phyloP scores from a whole-genome alignment of 2,888 invertebrate species.

The Dorcus hopei region DNA sequence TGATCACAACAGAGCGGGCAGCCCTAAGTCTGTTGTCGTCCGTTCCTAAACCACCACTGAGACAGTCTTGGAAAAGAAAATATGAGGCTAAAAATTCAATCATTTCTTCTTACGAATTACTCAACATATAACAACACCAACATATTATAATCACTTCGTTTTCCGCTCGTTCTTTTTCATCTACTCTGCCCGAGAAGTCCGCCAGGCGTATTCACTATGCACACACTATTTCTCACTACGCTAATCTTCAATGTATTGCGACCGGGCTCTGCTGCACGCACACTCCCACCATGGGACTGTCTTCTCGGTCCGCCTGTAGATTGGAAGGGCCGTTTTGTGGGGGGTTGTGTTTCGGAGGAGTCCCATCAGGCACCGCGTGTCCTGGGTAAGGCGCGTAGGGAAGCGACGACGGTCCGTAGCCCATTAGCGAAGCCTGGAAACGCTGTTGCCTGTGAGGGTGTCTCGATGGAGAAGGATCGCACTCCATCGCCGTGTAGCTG shows the following conservation, averaged over 20 bases:
- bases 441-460: constrained; percentile 41
- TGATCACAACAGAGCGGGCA: constrained; percentile 28
- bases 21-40: constrained; percentile 30
- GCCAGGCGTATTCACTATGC: constrained; percentile 2
- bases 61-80: constrained; percentile 6
- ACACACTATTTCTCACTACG: constrained; percentile 9
- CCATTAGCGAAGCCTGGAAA: constrained; percentile 43
- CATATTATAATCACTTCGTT: constrained; percentile 16
- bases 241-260: constrained; percentile 70
- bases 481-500: constrained; percentile 67
- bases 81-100: constrained; percentile 2
- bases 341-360: constrained; percentile 31
- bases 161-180: background rate
- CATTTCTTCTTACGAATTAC: constrained; percentile 15
- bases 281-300: constrained; percentile 83
- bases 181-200: background rate
- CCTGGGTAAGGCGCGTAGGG: constrained; percentile 48
- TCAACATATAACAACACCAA: constrained; percentile 20
- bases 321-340: constrained; percentile 41
- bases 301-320: constrained; percentile 57
- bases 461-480: constrained; percentile 63
- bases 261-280: constrained; percentile 92
- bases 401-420: constrained; percentile 47
- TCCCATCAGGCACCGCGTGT: constrained; percentile 42
- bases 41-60: constrained; percentile 16